A percentile compares a stretch with the other conserved stretches of the same genome.
Conservation (phyloP, 2,113 vertebrate genomes). For the Nesospiza acunhae region DNA sequence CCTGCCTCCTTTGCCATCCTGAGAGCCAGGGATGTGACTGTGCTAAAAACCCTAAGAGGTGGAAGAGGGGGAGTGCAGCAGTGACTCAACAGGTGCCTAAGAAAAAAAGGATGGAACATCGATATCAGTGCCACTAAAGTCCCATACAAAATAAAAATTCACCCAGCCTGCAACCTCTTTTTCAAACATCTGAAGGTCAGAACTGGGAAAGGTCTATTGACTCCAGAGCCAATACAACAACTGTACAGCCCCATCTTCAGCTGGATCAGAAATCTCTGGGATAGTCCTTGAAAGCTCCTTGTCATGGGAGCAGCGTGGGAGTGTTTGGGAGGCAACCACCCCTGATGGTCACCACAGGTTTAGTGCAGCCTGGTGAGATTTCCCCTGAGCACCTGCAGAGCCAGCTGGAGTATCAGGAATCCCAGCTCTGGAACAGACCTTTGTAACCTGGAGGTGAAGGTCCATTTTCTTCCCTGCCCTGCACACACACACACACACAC, state of each 20-base stretch:
- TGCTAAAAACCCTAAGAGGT: neutral
- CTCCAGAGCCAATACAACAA: neutral
- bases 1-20: neutral
- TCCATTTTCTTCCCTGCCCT: neutral
- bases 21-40: neutral
- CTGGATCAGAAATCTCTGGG: neutral
- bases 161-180: neutral
- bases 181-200: neutral
- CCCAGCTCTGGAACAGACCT: neutral
- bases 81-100: neutral
- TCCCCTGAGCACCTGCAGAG: conserved; percentile 3
- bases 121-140: neutral
- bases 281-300: neutral
- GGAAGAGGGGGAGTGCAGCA: neutral
- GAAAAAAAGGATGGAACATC: neutral
- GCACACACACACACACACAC: neutral
- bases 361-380: neutral
- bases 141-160: neutral
- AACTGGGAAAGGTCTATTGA: neutral
- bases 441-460: neutral
- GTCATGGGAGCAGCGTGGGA: neutral
- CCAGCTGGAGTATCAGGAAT: neutral
- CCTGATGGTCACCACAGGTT: neutral
- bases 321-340: neutral
- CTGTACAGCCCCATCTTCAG: neutral